Evolutionary conservation across 2,888 invertebrate species (phyloP), one percentile per base, ranked within the genome.

Genomic region (Agonum fuliginosum): DNA sequence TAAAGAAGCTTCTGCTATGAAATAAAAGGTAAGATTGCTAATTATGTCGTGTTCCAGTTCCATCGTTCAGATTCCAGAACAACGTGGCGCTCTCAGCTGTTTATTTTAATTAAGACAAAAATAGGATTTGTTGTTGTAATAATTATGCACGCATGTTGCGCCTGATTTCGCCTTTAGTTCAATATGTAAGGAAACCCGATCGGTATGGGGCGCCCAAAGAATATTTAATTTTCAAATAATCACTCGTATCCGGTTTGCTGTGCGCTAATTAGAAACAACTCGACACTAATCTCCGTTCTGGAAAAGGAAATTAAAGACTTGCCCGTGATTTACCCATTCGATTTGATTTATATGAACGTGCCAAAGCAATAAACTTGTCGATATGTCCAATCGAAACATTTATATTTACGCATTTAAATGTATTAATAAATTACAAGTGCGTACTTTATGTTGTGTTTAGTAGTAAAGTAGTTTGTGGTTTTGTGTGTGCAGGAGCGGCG

Each of bases 31-130:
- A 41, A 67, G 41, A n/a, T n/a, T 8, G 14, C 30, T 5, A 17
- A 30, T 3, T 10, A 10, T 54, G 27, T 19, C 30, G 27, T 62
- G 54, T 27, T 54, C 54, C 54, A 30, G 30, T 30, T 30, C 30
- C 8, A 30, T 30, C 4, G 6, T 6, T 30, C 30, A 27, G 24
- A 54, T 54, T 48, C 58, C 30, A 27, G 27, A 62, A 54, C 54
- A 22, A 54, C 22, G 22, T 22, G 54, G 54, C 58, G 58, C 58
- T 27, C 30, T 34, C 30, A 72, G 0, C 19, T 76, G 76, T 76
- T 76, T 76, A 76, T 76, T 76, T 76, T 65, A 46, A 48, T 76
- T 62, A 76, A 76, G 51, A 17, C 67, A 67, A 69, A 76, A 76
- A 76, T 76, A 76, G 69, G 51, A 69, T 37, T 46, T 76, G 65